Evolutionary conservation across 2,888 invertebrate species (phyloP).

Genomic region (Ecliptopera silaceata): DNA sequence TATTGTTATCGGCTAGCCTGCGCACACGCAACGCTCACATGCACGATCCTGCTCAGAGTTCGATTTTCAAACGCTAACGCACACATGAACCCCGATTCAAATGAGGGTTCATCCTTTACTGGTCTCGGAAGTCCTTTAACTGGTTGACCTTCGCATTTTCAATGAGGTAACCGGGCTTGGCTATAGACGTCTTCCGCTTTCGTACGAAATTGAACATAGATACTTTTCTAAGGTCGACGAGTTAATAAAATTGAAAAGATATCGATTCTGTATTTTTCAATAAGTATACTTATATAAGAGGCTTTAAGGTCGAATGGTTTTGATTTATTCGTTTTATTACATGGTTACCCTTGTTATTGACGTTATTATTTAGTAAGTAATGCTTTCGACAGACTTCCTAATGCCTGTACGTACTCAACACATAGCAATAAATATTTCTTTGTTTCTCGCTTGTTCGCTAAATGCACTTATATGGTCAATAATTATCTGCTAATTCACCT

Average conservation of each 20-base stretch:
- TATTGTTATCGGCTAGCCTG: conserved; percentile 81
- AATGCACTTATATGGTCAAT: conserved; percentile 32
- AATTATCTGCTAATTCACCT: conserved; percentile 31
- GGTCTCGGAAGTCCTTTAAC: conserved; percentile 61
- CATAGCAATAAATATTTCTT: conserved; percentile 45
- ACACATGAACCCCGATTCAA: conserved; percentile 59
- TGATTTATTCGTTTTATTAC: conserved; percentile 74
- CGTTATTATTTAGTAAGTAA: conserved; percentile 51
- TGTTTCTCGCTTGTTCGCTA: conserved; percentile 33
- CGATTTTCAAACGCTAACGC: conserved; percentile 72
- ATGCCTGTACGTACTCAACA: conserved; percentile 32
- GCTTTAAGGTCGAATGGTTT: conserved; percentile 67
- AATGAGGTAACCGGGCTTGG: conserved; percentile 52
- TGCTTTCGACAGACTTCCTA: conserved; percentile 61
- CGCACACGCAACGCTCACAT: conserved; percentile 76
- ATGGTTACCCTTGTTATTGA: conserved; percentile 73
- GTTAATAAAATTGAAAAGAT: conserved; percentile 75
- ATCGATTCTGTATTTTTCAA: conserved; percentile 66
- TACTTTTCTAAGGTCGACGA: conserved; percentile 73
- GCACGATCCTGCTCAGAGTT: conserved; percentile 55
- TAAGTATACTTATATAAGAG: conserved; percentile 58
- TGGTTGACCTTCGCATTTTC: conserved; percentile 68
- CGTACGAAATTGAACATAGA: conserved; percentile 55
- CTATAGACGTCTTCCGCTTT: conserved; percentile 72
- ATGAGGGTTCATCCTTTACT: conserved; percentile 74